Base-by-base conservation (phyloP, 2,888 invertebrate genomes). In the Leptopilina myrica region DNA sequence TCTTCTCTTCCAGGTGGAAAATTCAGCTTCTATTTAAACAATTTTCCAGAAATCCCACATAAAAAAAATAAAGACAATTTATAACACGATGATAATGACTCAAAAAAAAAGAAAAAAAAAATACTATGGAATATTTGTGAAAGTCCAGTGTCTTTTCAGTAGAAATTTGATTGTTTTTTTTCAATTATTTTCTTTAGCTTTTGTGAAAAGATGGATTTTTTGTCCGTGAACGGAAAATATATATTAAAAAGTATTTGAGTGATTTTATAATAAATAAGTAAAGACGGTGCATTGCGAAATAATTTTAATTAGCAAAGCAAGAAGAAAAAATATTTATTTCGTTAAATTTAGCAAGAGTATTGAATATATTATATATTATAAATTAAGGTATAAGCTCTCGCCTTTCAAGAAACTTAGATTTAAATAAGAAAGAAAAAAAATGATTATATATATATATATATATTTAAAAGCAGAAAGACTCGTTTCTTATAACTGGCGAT, bases 271-370 rank as follows among this genome's bases (percentile, higher is more conserved):
- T 20, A 5, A 62, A 20, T 56, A 73, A 73, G 26, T 15, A 43
- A 73, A 73, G 73, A 56, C 14, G 73, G 53, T 73, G 73, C 69
- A 53, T 20, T 67, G 67, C 69, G 53, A 69, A 26, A 69, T 53
- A 69, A 69, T 11, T 26, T 49, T 40, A 43, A 49, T 26, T 49
- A 69, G 49, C 20, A 53, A 53, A 69, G 56, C 62, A 62, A 43
- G 33, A 33, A 33, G 20, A 20, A 43, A 43, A 43, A 62, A 73
- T 73, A 73, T 73, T 73, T 73, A 73, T 73, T 56, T 73, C 56
- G 53, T 73, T 53, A 73, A 73, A 73, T 73, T 73, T 73, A 73
- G 56, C 73, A 73, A 73, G 53, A 73, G 73, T 73, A 73, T 73
- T 73, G 26, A 62, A 59, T 59, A 53, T 49, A 49, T 49, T 8